phyloP scores from a whole-genome alignment of 30 jellyfish, hydroid and myxozoan genomes.

The Nemopilema nomurai region DNA sequence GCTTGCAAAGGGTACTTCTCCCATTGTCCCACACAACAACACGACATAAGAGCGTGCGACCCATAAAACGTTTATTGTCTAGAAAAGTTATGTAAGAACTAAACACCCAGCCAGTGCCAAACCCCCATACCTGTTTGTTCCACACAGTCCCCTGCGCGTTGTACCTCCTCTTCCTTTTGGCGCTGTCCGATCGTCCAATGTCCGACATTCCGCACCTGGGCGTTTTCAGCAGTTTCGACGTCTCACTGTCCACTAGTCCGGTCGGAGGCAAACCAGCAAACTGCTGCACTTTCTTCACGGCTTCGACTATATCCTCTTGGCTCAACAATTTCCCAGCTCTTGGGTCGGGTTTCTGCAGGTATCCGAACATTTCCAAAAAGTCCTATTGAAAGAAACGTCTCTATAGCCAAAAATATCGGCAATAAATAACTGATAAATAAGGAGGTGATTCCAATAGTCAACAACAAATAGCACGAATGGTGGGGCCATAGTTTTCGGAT shows the following conservation, averaged over 20 bases:
- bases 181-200: constrained; percentile 54
- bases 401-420: background rate
- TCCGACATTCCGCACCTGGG: constrained; percentile 96
- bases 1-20: no score
- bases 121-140: constrained; percentile 56
- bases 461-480: background rate
- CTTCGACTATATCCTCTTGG: constrained; percentile 7
- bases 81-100: no score
- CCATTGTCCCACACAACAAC: no score
- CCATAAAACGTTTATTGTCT: no score
- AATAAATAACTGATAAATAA: background rate
- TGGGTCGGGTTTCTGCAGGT: constrained; percentile 36
- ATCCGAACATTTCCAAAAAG: constrained; percentile 51
- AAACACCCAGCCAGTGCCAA: background rate
- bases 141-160: constrained; percentile 80
- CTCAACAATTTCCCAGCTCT: constrained; percentile 26
- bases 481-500: no score
- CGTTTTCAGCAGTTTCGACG: constrained; percentile 65
- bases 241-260: constrained; percentile 75
- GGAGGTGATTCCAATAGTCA: background rate
- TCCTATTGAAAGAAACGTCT: constrained; percentile 44
- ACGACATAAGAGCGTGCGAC: no score
- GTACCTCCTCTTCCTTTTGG: constrained; percentile 79
- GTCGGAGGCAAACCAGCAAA: constrained; percentile 80
- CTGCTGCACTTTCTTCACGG: constrained; percentile 70